Percentiles rank a stretch among this genome's conserved stretches.
These are phyloP conservation scores for Morus bassanus DNA, from an alignment of 2,797 vertebrate species.

Conservation along the genomic window DNA sequence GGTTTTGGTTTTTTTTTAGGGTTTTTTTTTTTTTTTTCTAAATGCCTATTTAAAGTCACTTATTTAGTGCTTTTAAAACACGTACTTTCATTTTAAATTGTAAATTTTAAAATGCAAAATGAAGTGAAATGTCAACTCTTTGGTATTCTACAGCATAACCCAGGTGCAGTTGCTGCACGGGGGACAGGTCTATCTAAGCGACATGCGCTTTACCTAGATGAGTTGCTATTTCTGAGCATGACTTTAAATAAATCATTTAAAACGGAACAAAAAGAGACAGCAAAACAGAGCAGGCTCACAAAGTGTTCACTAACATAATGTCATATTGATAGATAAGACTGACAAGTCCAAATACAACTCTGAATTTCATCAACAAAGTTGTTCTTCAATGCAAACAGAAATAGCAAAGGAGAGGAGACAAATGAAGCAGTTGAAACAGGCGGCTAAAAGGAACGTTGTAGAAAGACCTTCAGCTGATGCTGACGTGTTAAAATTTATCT, in stretches of 20 bases:
- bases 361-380: not conserved
- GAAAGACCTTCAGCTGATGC: not conserved
- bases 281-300: not conserved
- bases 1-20: too few species aligned
- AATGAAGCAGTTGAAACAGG: not conserved
- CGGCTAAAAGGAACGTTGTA: not conserved
- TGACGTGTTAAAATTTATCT: not conserved
- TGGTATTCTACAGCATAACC: not conserved
- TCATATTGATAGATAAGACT: constrained; percentile 2
- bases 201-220: not conserved
- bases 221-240: not conserved
- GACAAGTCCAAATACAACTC: constrained; percentile 21
- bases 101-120: not conserved
- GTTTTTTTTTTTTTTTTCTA: not conserved
- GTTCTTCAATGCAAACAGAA: not conserved
- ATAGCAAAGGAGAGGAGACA: not conserved
- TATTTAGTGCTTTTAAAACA: not conserved
- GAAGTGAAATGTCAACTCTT: not conserved
- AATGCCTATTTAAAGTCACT: not conserved
- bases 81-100: not conserved
- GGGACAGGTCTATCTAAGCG: not conserved
- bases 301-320: not conserved
- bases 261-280: not conserved
- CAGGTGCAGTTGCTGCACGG: not conserved
- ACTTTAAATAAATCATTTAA: not conserved